Evolutionary conservation across 2,888 invertebrate genomes (phyloP).

Genomic region (Zaprionus bogoriensis): DNA sequence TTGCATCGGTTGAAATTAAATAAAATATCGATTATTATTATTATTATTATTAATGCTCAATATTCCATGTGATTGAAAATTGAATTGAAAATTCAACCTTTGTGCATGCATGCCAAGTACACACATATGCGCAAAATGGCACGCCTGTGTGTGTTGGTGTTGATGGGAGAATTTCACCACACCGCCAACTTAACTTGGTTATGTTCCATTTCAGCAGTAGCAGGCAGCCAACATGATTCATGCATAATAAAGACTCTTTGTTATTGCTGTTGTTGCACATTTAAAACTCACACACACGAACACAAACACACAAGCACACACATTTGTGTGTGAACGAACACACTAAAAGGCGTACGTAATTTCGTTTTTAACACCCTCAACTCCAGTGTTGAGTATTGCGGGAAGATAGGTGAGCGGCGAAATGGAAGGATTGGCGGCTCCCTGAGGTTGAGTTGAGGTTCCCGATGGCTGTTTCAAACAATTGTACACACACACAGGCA

Average conservation of each 20-base stretch:
- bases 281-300: constrained; percentile 29
- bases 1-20: too few relatives aligned
- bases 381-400: neutral
- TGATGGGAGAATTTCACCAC: constrained; percentile 58
- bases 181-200: constrained; percentile 54
- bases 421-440: constrained; percentile 22
- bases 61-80: too few relatives aligned
- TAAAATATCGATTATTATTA: too few relatives aligned
- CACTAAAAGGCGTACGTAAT: constrained; percentile 40
- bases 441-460: too few relatives aligned
- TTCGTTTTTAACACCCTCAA: constrained; percentile 57
- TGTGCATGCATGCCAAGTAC: neutral
- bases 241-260: constrained; percentile 68
- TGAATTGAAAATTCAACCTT: too few relatives aligned
- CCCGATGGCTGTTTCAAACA: constrained; percentile 10
- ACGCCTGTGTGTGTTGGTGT: constrained; percentile 31
- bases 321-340: constrained; percentile 18
- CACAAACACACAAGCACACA: constrained; percentile 10
- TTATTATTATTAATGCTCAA: too few relatives aligned
- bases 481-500: constrained; percentile 4
- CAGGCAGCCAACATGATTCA: constrained; percentile 55
- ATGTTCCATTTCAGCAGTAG: constrained; percentile 37
- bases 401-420: constrained; percentile 12
- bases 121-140: constrained; percentile 2
- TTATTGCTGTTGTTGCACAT: constrained; percentile 48